phyloP scores from a whole-genome alignment of 2,113 vertebrate species.

The Mustela nigripes region DNA sequence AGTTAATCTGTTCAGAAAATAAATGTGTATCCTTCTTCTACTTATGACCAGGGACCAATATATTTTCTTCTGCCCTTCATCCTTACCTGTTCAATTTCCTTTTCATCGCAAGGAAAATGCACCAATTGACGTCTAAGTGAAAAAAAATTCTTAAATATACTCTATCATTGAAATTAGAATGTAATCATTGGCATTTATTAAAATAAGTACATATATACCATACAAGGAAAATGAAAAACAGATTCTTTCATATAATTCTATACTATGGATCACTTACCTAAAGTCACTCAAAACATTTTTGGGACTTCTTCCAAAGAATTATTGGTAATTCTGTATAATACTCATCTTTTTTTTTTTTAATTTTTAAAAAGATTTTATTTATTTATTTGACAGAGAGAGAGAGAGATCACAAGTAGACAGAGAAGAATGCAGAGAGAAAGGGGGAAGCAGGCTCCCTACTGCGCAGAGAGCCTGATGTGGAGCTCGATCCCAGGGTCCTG shows the following conservation, averaged over 20 bases:
- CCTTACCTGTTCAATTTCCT: conserved; percentile 20
- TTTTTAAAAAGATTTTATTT: too few relatives aligned
- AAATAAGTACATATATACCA: conserved; percentile 17
- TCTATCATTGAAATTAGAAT: conserved; percentile 3
- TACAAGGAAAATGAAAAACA: background rate
- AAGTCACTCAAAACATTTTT: conserved; percentile 36
- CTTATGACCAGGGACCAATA: background rate
- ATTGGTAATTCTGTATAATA: conserved; percentile 50
- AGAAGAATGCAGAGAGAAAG: too few relatives aligned
- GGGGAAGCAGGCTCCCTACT: too few relatives aligned
- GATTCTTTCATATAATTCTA: background rate
- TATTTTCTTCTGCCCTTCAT: background rate
- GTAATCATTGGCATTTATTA: conserved; percentile 31
- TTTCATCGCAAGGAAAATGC: background rate
- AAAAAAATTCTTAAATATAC: conserved; percentile 3
- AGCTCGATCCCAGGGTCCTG: too few relatives aligned
- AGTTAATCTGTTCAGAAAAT: conserved; percentile 25
- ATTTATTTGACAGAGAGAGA: too few relatives aligned
- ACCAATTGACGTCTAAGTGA: background rate
- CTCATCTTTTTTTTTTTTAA: background rate
- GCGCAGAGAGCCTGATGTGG: too few relatives aligned
- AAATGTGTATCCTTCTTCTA: background rate
- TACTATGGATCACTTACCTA: background rate
- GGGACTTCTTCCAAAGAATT: conserved; percentile 39
- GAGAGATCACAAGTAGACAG: too few relatives aligned